phyloP scores from a whole-genome alignment of 2,888 invertebrate genomes.

The Drosophila rellima region DNA sequence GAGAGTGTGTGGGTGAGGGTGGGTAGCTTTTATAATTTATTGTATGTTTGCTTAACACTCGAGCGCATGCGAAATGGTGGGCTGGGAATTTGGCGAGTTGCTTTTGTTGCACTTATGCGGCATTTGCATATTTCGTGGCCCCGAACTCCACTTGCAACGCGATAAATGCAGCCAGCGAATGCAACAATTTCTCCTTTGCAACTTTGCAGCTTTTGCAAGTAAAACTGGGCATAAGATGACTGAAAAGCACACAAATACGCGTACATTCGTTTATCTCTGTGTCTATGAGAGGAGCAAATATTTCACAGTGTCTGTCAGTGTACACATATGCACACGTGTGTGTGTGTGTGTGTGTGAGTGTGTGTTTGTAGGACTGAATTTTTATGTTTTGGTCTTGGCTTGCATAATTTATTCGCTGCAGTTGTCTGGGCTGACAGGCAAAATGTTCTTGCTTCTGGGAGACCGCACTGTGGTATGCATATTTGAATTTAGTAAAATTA shows the following conservation, averaged over 20 bases:
- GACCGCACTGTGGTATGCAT: constrained; percentile 41
- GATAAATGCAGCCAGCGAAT: constrained; percentile 41
- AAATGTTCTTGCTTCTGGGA: constrained; percentile 20
- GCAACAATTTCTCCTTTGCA: constrained; percentile 63
- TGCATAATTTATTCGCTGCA: constrained; percentile 70
- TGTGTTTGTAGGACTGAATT: constrained; percentile 20
- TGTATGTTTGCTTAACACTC: constrained; percentile 73
- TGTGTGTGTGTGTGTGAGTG: neutral
- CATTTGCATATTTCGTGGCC: constrained; percentile 35
- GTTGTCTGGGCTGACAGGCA: constrained; percentile 57
- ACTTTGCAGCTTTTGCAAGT: constrained; percentile 71
- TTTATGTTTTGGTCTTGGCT: constrained; percentile 38
- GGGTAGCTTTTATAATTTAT: constrained; percentile 68
- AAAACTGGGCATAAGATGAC: constrained; percentile 54
- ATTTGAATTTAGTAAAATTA: neutral
- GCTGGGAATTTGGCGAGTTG: constrained; percentile 25
- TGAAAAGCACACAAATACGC: constrained; percentile 35
- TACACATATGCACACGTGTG: neutral
- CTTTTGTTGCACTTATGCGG: constrained; percentile 26
- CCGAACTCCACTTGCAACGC: constrained; percentile 14
- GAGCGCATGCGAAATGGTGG: constrained; percentile 56
- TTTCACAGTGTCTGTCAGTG: neutral
- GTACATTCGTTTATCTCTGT: neutral
- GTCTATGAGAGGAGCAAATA: neutral
- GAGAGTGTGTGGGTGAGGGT: constrained; percentile 18